Conservation (phyloP, 2,888 invertebrate genomes). For the Macaria notata region DNA sequence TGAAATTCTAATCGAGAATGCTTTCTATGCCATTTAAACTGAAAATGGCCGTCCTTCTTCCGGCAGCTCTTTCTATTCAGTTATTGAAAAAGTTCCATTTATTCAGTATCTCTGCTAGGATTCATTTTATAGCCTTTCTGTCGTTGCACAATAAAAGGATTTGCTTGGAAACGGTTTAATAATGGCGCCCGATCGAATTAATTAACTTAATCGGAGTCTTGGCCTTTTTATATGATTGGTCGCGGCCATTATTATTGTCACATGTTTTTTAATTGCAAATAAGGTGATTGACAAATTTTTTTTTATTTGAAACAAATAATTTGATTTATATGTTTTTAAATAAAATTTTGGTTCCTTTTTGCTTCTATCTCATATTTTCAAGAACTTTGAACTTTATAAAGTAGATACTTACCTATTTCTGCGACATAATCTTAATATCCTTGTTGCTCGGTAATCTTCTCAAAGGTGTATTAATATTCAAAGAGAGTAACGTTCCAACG, state of each 20-base stretch:
- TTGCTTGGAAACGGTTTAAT: constrained; percentile 35
- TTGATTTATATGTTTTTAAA: too few species aligned
- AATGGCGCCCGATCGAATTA: constrained; percentile 33
- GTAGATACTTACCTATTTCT: too few species aligned
- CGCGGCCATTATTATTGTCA: not conserved
- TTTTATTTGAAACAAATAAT: too few species aligned
- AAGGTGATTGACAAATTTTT: too few species aligned
- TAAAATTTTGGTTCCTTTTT: too few species aligned
- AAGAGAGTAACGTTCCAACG: constrained; percentile 58
- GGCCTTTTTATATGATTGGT: constrained; percentile 11
- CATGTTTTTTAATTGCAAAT: too few species aligned
- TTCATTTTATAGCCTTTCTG: constrained; percentile 32
- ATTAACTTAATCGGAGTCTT: constrained; percentile 32
- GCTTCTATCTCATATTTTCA: too few species aligned
- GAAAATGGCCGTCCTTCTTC: constrained; percentile 39
- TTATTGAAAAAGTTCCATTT: constrained; percentile 68
- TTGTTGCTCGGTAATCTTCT: constrained; percentile 27
- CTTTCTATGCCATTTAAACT: constrained; percentile 36
- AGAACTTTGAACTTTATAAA: too few species aligned
- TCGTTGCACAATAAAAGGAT: constrained; percentile 30
- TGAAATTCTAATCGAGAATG: constrained; percentile 47
- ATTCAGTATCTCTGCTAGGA: constrained; percentile 40
- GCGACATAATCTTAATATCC: too few species aligned
- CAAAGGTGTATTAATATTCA: constrained; percentile 70
- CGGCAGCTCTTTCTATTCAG: constrained; percentile 46